phyloP scores from a whole-genome alignment of 2,888 invertebrate species.

The Hecatera dysodea region DNA sequence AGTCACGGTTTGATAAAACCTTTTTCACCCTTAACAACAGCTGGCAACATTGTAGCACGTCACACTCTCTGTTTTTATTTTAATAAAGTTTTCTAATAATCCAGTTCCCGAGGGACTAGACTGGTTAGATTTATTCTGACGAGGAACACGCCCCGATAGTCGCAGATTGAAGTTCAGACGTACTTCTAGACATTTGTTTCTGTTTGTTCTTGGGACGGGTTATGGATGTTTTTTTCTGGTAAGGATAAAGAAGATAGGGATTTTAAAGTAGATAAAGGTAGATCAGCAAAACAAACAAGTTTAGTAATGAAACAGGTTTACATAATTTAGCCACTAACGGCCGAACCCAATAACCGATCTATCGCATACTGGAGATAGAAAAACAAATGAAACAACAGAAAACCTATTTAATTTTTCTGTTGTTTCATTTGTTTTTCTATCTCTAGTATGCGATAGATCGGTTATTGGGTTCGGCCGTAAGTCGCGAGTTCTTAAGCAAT shows the following conservation, averaged over 20 bases:
- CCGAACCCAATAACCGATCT: too few species aligned
- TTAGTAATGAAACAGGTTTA: background rate
- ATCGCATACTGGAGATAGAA: too few species aligned
- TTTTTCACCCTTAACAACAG: background rate
- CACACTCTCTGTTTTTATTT: constrained; percentile 38
- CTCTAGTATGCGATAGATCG: too few species aligned
- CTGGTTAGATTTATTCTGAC: constrained; percentile 51
- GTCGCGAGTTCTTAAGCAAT: too few species aligned
- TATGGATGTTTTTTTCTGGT: background rate
- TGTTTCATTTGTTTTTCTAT: too few species aligned
- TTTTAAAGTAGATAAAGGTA: background rate
- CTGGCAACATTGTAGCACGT: constrained; percentile 31
- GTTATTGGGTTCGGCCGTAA: too few species aligned
- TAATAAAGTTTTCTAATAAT: constrained; percentile 52
- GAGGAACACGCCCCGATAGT: constrained; percentile 8
- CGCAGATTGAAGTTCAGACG: constrained; percentile 36
- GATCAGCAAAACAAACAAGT: background rate
- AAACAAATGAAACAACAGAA: too few species aligned
- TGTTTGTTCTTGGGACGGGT: constrained; percentile 9
- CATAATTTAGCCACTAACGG: background rate
- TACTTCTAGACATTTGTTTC: constrained; percentile 20
- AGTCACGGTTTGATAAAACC: constrained; percentile 30
- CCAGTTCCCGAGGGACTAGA: constrained; percentile 14
- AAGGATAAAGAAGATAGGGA: background rate
- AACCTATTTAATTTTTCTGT: too few species aligned